Percentiles rank a stretch among this genome's conserved stretches.
phyloP scores from a whole-genome alignment of 2,797 vertebrate species.

The Anniella stebbinsi region DNA sequence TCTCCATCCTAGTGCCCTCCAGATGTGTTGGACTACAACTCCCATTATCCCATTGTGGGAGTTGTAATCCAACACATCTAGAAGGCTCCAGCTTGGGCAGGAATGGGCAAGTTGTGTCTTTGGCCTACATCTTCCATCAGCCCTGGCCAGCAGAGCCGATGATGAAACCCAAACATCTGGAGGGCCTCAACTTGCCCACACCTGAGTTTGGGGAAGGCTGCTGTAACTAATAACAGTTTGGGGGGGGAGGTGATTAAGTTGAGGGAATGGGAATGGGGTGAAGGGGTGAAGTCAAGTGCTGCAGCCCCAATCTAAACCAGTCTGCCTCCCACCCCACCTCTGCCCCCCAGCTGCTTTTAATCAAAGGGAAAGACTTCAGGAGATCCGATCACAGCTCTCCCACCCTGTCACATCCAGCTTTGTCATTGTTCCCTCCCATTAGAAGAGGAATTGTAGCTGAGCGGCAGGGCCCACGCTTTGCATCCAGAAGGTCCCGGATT shows the following conservation, averaged over 20 bases:
- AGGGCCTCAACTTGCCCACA: not conserved
- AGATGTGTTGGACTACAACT: too few relatives aligned
- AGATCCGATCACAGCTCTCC: not conserved
- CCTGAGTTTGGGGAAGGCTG: not conserved
- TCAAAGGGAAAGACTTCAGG: not conserved
- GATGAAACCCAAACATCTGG: not conserved
- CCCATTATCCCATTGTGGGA: too few relatives aligned
- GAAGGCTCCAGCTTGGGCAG: not conserved
- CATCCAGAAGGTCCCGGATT: not conserved
- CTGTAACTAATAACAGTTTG: too few relatives aligned
- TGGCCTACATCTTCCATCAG: not conserved
- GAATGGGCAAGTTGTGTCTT: not conserved
- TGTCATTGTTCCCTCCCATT: not conserved
- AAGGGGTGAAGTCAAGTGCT: not conserved
- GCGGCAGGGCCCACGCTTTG: not conserved
- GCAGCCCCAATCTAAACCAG: too few relatives aligned
- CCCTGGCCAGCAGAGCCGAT: too few relatives aligned
- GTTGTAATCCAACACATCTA: too few relatives aligned
- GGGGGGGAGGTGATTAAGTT: not conserved
- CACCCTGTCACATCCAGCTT: not conserved
- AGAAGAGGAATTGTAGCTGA: not conserved
- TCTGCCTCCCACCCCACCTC: too few relatives aligned
- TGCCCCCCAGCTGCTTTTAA: not conserved
- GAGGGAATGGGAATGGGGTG: not conserved
- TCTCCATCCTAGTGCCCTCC: too few relatives aligned